Conservation (phyloP, 2,797 vertebrate species). For the Gymnoscopelus braueri region DNA sequence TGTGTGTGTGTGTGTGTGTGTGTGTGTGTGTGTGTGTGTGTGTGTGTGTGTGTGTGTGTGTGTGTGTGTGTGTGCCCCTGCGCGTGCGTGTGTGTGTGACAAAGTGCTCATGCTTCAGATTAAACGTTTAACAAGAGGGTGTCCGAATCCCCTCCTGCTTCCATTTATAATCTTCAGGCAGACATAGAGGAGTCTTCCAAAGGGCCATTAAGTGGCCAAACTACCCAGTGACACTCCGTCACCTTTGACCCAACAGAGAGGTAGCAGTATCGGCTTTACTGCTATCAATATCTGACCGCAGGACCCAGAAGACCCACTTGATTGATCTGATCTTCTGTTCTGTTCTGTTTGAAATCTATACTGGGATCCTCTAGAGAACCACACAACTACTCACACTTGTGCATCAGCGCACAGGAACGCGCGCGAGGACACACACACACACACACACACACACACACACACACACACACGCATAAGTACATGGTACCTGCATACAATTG, state of each 20-base stretch:
- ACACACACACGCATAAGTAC: conserved; percentile 19
- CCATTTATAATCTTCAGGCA: conserved; percentile 46
- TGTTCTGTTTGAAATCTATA: conserved; percentile 55
- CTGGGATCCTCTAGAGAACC: conserved; percentile 37
- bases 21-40: neutral
- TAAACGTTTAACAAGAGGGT: conserved; percentile 35
- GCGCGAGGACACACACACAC: conserved; percentile 10
- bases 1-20: conserved; percentile 7
- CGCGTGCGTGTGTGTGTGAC: neutral
- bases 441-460: conserved; percentile 10
- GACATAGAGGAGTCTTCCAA: conserved; percentile 38
- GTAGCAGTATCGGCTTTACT: conserved; percentile 52
- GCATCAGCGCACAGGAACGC: conserved; percentile 7
- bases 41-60: conserved; percentile 11
- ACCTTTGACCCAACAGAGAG: conserved; percentile 57
- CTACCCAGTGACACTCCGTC: conserved; percentile 43
- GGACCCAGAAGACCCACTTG: conserved; percentile 46
- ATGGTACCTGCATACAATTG: neutral
- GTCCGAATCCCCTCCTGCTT: conserved; percentile 30
- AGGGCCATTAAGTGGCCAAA: conserved; percentile 61
- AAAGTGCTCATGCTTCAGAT: conserved; percentile 32
- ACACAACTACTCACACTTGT: conserved; percentile 17
- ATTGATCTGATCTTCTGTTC: conserved; percentile 51
- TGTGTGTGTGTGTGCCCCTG: neutral
- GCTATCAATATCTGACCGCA: conserved; percentile 54